Base-by-base conservation (phyloP, 2,888 invertebrate species). In the Clivina fossor region DNA sequence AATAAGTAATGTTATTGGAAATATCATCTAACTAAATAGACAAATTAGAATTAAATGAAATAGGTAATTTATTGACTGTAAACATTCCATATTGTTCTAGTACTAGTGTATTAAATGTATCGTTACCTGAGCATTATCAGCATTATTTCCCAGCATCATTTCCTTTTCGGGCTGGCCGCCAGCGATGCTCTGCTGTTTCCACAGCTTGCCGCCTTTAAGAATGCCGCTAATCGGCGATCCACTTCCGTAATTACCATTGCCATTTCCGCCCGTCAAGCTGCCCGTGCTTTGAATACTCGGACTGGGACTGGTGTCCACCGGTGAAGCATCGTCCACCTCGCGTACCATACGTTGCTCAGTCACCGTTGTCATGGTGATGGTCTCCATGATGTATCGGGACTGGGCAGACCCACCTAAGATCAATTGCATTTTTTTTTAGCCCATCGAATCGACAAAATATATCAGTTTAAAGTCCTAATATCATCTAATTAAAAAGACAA, bases 121-220 rank as follows among this genome's bases (percentile, higher is more conserved):
- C n/a, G n/a, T 20, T 28, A 55, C 55, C 47, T 46, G 55, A 20
- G 20, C 35, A 15, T 55, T 55, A 19, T 55, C 55, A n/a, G 24
- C 38, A 32, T 13, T 20, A 13, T 30, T 55, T 46, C 1, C 15
- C 33, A 26, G 13, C 22, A 13, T 7, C 1, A 11, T 7, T n/a
- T n/a, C 19, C 7, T 19, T 11, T 24, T 9, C 16, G 15, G 20
- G 19, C 4, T 28, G 15, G 8, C 11, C 16, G 13, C 26, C 43
- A 15, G 26, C 13, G 18, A 54, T 51, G 41, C 68, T 71, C 41
- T 66, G 67, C 60, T 74, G 73, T 58, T 86, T 86, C 88, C 89
- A 88, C 9, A 89, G 76, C 58, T 86, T 79, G 5, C 89, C 88
- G 9, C 89, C 88, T 70, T 89, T 89, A 3, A 89, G 74, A 57